A percentile compares a stretch with the other conserved stretches of the same genome.
phyloP scores from a whole-genome alignment of 2,113 vertebrate genomes.

The Stictonetta naevosa region DNA sequence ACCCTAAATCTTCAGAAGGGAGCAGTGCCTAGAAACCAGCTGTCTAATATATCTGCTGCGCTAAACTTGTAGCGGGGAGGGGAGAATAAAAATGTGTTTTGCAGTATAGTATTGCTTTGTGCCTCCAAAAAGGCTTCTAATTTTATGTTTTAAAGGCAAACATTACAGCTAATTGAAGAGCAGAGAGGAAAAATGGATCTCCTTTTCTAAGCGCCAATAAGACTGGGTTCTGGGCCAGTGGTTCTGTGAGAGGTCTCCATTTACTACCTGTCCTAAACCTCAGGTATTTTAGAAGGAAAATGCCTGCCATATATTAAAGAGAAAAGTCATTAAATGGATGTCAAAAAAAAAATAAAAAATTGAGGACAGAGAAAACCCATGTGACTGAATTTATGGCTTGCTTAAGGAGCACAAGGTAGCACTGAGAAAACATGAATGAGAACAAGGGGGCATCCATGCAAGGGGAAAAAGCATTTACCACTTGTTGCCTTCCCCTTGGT shows the following conservation, averaged over 20 bases:
- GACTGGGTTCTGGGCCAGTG: slow-evolving; percentile 71
- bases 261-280: slow-evolving; percentile 72
- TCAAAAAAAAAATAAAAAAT: slow-evolving; percentile 13
- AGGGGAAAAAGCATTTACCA: not conserved
- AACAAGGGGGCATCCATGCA: not conserved
- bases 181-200: slow-evolving; percentile 65
- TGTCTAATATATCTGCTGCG: slow-evolving; percentile 64
- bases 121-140: slow-evolving; percentile 60
- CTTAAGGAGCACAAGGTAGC: slow-evolving; percentile 46
- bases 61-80: slow-evolving; percentile 36
- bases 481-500: not conserved
- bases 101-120: slow-evolving; percentile 71
- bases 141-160: slow-evolving; percentile 70
- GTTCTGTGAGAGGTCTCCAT: slow-evolving; percentile 70
- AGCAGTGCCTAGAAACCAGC: slow-evolving; percentile 42
- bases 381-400: slow-evolving; percentile 64
- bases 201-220: slow-evolving; percentile 61
- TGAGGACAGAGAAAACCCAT: slow-evolving; percentile 56
- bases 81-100: slow-evolving; percentile 61
- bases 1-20: slow-evolving; percentile 59
- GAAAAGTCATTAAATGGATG: slow-evolving; percentile 65
- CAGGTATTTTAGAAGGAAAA: slow-evolving; percentile 71
- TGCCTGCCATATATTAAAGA: slow-evolving; percentile 63
- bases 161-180: slow-evolving; percentile 71
- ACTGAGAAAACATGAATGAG: slow-evolving; percentile 54